Conservation (phyloP, 2,113 vertebrate genomes). For the Tupaia tana region DNA sequence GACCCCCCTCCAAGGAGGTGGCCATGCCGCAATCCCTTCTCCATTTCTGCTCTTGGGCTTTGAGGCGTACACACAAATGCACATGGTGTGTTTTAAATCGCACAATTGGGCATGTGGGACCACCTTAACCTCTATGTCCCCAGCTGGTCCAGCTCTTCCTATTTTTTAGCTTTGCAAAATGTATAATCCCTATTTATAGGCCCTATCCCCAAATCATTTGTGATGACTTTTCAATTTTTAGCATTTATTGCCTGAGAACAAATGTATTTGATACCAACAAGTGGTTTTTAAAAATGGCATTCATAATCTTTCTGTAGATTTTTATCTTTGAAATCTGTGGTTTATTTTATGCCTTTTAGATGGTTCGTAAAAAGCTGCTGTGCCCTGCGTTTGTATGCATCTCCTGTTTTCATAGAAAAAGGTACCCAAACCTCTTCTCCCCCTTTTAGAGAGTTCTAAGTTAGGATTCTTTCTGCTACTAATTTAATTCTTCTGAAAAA, state of each 20-base stretch:
- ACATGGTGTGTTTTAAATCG: too few species aligned
- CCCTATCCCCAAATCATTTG: background rate
- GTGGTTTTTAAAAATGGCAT: background rate
- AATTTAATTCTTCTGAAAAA: slow-evolving; percentile 52
- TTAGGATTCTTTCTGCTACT: slow-evolving; percentile 40
- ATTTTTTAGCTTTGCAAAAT: slow-evolving; percentile 12
- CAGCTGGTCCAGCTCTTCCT: background rate
- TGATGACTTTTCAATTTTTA: background rate
- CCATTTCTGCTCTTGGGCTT: too few species aligned
- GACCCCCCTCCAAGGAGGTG: too few species aligned
- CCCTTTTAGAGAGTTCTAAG: background rate
- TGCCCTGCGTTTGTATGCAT: background rate
- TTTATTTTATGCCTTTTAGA: background rate
- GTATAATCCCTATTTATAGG: background rate
- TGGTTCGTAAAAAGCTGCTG: background rate
- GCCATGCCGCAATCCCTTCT: too few species aligned
- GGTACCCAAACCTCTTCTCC: background rate
- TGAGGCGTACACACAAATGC: too few species aligned
- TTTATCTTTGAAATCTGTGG: slow-evolving; percentile 47
- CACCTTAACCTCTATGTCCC: too few species aligned
- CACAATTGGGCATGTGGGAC: too few species aligned
- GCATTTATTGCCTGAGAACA: slow-evolving; percentile 20
- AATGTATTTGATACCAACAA: slow-evolving; percentile 16
- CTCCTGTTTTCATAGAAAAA: background rate
- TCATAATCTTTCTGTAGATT: slow-evolving; percentile 1